Base-by-base conservation (phyloP, 2,113 vertebrate genomes). In the Atrichornis clamosus region DNA sequence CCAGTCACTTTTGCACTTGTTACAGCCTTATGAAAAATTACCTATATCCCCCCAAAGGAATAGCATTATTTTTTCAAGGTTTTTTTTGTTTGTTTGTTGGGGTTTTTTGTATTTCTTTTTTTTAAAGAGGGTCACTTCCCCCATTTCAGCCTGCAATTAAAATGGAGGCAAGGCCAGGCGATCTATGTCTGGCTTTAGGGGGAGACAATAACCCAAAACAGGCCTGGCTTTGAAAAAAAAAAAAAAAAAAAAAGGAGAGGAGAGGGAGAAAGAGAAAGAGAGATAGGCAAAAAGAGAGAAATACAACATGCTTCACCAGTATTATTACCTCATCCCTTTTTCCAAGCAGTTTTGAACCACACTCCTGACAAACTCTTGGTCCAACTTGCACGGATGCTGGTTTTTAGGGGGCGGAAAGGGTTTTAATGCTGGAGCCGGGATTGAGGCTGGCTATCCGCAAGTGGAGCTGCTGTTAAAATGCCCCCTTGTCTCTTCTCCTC, bases 121-220 rank as follows among this genome's bases (percentile, higher is more conserved):
- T 44, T 19, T 4, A 78, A 88, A 90, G 32, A 83, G 92, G 95
- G 96, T 95, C 96, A 97, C 88, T 79, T 97, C 94, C 89, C 95
- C 97, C 49, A 91, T 95, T 93, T 92, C 97, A 81, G 93, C 94
- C 93, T 75, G 94, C 96, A 97, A 97, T 98, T 98, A 99, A 99
- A 98, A 99, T 98, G 98, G 98, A 99, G 98, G 98, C 98, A 97
- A 97, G 98, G 98, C 98, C 97, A 98, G 97, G 98, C 98, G 94
- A 96, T 90, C 93, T 76, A 70, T 83, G 94, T 75, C 96, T 97
- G 97, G 98, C 98, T 97, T 98, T 97, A 97, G 95, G 98, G 98
- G 97, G 97, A 98, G 98, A 98, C 96, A 98, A 98, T 98, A 98
- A 98, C 97, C 97, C 97, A 95, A 95, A 92, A 97, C 89, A 95